Conservation (phyloP, 2,797 vertebrate genomes). For the Mergus octosetaceus region DNA sequence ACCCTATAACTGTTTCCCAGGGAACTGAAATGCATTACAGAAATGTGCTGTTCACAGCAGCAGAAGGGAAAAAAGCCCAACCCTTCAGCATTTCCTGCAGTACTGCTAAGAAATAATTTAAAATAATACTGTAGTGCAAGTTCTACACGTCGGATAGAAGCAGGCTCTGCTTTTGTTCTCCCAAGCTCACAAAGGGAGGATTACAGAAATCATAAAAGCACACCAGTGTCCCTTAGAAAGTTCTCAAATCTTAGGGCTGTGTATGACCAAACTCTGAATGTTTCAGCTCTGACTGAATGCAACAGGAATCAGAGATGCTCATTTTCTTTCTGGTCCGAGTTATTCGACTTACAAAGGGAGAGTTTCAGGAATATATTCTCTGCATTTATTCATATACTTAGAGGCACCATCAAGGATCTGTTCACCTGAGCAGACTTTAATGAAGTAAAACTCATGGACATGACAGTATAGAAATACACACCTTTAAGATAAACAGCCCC, state of each 20-base stretch:
- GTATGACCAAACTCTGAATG: background rate
- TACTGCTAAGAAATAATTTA: background rate
- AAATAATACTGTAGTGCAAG: background rate
- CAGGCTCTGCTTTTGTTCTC: background rate
- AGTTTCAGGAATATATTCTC: background rate
- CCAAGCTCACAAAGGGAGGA: background rate
- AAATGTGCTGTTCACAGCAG: background rate
- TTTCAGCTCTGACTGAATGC: background rate
- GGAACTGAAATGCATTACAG: background rate
- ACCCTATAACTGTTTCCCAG: background rate
- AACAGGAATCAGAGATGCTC: background rate
- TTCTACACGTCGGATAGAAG: background rate
- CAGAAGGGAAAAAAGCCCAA: background rate
- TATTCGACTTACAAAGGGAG: background rate
- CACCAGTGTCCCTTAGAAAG: background rate
- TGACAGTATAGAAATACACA: background rate
- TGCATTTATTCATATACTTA: background rate
- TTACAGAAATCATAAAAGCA: background rate
- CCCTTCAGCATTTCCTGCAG: background rate
- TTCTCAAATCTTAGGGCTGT: background rate
- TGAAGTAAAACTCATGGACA: background rate
- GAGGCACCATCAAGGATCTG: background rate
- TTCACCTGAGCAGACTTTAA: background rate
- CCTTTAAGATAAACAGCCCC: background rate
- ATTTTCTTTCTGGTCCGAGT: background rate